Base-by-base conservation (phyloP, 1,140 invertebrate species). In the Nasonia vitripennis region DNA sequence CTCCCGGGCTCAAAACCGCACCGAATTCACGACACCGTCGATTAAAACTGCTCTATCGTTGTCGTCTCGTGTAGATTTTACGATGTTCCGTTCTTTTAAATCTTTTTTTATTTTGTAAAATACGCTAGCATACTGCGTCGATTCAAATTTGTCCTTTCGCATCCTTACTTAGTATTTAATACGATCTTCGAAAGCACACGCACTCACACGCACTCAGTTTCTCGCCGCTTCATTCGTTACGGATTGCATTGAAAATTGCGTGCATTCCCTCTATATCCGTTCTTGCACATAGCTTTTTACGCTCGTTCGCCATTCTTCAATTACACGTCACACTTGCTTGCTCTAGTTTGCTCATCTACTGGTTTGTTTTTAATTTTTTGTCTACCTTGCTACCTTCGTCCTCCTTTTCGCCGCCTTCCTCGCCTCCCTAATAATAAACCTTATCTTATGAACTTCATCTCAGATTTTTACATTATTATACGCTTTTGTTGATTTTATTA, bases 401-500 rank as follows among this genome's bases (percentile, higher is more conserved):
- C 68, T 31, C 55, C 17, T 62, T 11, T 27, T 80, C 77, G 71
- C 37, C 70, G 41, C 62, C 51, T 23, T 20, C 31, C 78, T 71
- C 41, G 20, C 67, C 62, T 70, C 74, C 34, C 86, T 83, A 62
- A 84, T 79, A 84, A 87, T 88, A 88, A 85, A 86, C 67, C 6
- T 87, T 86, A 88, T 81, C 78, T 87, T 86, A 89, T 84, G 86
- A 89, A 87, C 79, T 83, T 85, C 87, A 55, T 85, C 27, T 87
- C 83, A 87, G 87, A 90, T 90, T 90, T 87, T 90, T 87, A 90
- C 87, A 87, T 89, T 88, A 89, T 89, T 91, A 90, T 78, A 87
- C 88, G 87, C 87, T 88, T 90, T 90, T 90, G 85, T 90, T 91
- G 84, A 84, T 90, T 89, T 91, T 89, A 90, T 92, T 93, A 92